Evolutionary conservation across 2,113 vertebrate species (phyloP).

Genomic region (Rutilus rutilus): DNA sequence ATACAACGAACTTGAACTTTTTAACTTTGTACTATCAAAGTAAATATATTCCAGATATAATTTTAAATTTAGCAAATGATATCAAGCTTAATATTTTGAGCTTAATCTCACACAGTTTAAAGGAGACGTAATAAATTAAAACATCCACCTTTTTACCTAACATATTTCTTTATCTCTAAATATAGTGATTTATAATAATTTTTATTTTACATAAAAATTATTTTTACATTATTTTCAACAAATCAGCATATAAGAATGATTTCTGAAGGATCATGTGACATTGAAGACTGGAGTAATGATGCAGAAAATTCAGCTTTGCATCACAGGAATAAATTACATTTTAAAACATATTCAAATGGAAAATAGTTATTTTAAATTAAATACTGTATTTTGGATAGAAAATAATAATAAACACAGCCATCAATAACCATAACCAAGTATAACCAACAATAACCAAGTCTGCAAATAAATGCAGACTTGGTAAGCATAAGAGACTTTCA

Average conservation of each 20-base stretch:
- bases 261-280: neutral
- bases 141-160: neutral
- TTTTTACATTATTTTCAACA: neutral
- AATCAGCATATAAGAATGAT: neutral
- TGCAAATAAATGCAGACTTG: neutral
- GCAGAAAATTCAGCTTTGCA: neutral
- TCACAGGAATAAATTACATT: neutral
- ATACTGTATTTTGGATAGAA: too few relatives aligned
- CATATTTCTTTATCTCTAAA: neutral
- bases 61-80: neutral
- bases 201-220: too few relatives aligned
- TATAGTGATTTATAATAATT: neutral
- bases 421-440: too few relatives aligned
- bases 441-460: too few relatives aligned
- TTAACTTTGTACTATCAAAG: neutral
- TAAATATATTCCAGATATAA: neutral
- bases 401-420: too few relatives aligned
- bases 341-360: neutral
- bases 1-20: neutral
- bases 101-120: neutral
- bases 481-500: neutral
- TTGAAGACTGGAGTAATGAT: neutral
- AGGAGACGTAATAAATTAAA: neutral
- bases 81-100: neutral
- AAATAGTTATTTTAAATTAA: neutral